phyloP scores from a whole-genome alignment of 2,888 invertebrate species.

The Hypolimnas misippus region DNA sequence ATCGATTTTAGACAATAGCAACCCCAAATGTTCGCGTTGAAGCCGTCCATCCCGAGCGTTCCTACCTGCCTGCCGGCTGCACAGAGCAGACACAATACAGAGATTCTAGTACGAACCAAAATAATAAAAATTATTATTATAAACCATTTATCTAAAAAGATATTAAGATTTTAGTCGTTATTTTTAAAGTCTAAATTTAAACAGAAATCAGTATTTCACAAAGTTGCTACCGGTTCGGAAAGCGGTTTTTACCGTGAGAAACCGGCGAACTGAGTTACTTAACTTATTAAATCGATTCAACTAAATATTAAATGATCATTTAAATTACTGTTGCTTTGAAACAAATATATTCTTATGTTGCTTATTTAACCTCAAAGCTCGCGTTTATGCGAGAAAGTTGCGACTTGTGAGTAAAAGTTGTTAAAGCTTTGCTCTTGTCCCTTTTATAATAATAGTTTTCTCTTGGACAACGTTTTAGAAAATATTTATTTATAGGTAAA shows the following conservation, averaged over 20 bases:
- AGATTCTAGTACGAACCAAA: conserved; percentile 30
- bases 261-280: background rate
- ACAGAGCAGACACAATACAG: conserved; percentile 54
- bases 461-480: conserved; percentile 4
- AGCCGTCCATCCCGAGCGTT: conserved; percentile 68
- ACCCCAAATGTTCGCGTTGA: conserved; percentile 69
- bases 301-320: background rate
- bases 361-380: conserved; percentile 1
- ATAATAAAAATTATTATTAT: background rate
- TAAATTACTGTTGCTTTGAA: background rate
- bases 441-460: conserved; percentile 19
- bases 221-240: conserved; percentile 7
- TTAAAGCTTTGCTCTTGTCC: conserved; percentile 28
- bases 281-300: background rate
- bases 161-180: background rate
- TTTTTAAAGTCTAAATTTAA: background rate
- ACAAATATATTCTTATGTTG: conserved; percentile 1
- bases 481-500: background rate
- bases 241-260: background rate
- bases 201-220: background rate
- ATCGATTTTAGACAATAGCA: conserved; percentile 49
- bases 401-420: conserved; percentile 28
- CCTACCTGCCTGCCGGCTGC: conserved; percentile 63
- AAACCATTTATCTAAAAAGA: background rate
- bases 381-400: conserved; percentile 27